These are phyloP conservation scores for Campoletis sonorensis DNA, from an alignment of 1,140 invertebrate genomes.

Conservation along the genomic window DNA sequence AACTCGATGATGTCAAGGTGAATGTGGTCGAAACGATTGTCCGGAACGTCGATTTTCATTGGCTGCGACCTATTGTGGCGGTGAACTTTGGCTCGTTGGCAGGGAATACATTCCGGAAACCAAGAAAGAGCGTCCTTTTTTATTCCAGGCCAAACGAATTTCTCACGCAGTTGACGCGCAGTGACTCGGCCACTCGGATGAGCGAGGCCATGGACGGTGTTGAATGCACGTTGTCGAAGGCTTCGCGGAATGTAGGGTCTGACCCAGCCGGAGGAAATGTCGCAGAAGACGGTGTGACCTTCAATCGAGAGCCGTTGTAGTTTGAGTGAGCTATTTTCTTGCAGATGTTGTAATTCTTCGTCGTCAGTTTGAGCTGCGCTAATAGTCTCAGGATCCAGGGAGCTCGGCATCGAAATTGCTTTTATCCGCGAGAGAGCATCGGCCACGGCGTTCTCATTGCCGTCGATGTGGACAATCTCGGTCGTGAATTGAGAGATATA, in stretches of 20 bases:
- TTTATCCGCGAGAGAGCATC: conserved; percentile 64
- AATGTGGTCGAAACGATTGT: conserved; percentile 56
- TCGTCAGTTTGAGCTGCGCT: neutral
- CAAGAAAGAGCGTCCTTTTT: conserved; percentile 55
- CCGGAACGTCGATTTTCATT: conserved; percentile 10
- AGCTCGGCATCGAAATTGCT: conserved; percentile 43
- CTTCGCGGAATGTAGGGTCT: conserved; percentile 58
- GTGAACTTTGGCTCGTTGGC: conserved; percentile 41
- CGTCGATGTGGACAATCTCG: conserved; percentile 66
- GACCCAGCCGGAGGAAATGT: conserved; percentile 50
- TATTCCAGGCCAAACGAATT: conserved; percentile 62
- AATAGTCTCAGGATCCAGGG: conserved; percentile 13
- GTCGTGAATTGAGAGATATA: conserved; percentile 70
- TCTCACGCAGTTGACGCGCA: conserved; percentile 45
- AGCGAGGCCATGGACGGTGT: conserved; percentile 57
- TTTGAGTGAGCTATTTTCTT: conserved; percentile 38
- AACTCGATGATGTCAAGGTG: conserved; percentile 65
- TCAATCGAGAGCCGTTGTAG: conserved; percentile 48
- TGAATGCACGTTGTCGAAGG: conserved; percentile 56
- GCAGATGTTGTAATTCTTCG: conserved; percentile 1
- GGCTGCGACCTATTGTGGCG: conserved; percentile 1
- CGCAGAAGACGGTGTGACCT: conserved; percentile 46
- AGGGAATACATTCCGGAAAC: conserved; percentile 56
- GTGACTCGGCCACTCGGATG: conserved; percentile 60
- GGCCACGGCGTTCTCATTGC: conserved; percentile 65